Evolutionary conservation across 2,797 vertebrate genomes (phyloP).

Genomic region (Aplochiton taeniatus): DNA sequence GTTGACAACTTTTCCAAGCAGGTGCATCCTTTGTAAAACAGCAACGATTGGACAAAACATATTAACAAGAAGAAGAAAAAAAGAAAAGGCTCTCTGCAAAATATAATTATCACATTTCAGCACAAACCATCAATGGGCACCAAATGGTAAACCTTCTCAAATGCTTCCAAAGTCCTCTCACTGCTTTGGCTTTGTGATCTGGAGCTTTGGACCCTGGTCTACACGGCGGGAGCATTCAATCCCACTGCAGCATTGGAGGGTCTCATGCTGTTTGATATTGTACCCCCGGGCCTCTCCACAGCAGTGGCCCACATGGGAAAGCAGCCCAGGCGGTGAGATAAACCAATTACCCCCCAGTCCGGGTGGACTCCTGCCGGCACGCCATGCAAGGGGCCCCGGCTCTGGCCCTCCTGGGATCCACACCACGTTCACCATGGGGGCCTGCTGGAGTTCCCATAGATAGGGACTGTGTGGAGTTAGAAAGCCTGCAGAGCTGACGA

Average conservation of each 20-base stretch:
- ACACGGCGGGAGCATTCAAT: slow-evolving; percentile 57
- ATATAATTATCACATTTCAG: slow-evolving; percentile 61
- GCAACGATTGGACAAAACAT: slow-evolving; percentile 9
- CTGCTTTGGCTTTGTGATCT: slow-evolving; percentile 60
- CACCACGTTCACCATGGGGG: slow-evolving; percentile 58
- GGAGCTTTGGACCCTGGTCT: slow-evolving; percentile 31
- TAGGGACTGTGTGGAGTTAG: slow-evolving; percentile 61
- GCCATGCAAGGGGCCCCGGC: slow-evolving; percentile 43
- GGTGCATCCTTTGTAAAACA: slow-evolving; percentile 32
- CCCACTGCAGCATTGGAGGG: slow-evolving; percentile 54
- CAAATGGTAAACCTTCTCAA: slow-evolving; percentile 54
- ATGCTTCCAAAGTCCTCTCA: slow-evolving; percentile 39
- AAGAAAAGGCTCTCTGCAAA: slow-evolving; percentile 31
- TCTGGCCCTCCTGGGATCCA: slow-evolving; percentile 62
- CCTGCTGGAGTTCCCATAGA: slow-evolving; percentile 69
- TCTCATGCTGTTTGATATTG: slow-evolving; percentile 78
- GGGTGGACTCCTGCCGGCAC: slow-evolving; percentile 68
- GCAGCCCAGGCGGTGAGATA: slow-evolving; percentile 68
- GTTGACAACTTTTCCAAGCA: slow-evolving; percentile 23
- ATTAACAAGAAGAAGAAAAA: slow-evolving; percentile 26
- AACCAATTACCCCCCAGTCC: slow-evolving; percentile 77
- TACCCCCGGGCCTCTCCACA: slow-evolving; percentile 72
- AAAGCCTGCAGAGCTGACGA: slow-evolving; percentile 49
- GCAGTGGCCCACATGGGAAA: slow-evolving; percentile 82
- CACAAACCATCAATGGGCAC: slow-evolving; percentile 43